Evolutionary conservation across 2,797 vertebrate species (phyloP), one percentile per base, ranked within the genome.

Genomic region (Acrossocheilus wenchowensis): DNA sequence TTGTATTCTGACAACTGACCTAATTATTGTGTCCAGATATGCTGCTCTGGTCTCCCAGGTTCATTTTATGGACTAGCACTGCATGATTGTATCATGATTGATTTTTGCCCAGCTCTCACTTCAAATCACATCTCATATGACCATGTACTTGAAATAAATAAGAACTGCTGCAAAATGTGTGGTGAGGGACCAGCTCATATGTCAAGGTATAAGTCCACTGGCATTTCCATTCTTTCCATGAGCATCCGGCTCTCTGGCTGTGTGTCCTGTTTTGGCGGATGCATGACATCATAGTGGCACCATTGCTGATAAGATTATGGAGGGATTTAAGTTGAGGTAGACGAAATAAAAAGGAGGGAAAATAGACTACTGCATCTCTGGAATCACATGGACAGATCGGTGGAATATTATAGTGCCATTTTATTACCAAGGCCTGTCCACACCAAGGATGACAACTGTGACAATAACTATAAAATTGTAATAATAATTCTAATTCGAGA

Each of bases 1-100:
- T 87, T 86, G 90, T 93, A 90, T 93, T 83, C 87, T 86, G 82
- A 91, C 90, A 88, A 90, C 92, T 92, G 90, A 93, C 84, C 82
- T 89, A 93, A 86, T 92, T 94, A 91, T 80, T 88, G 69, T 11
- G 39, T 68, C 84, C 77, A 87, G 84, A 89, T 85, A 73, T 92
- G 90, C 87, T 39, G 79, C 86, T 57, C 21, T 84, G 36, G 15
- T 78, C 57, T 54, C 87, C 81, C 78, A 87, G 68, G 43, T 86
- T 62, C 64, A 80, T 87, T 83, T 86, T 86, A 88, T 82, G 82
- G 50, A 30, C 77, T 36, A 62, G 39, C 79, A 36, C 77, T 81
- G 48, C 75, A 2, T 48, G 3, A 92, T 83, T 87, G 88, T 82
- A 84, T 90, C 87, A 62, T 19, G 36, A 93, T 93, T 90, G 89